Evolutionary conservation across 2,888 invertebrate genomes (phyloP), one percentile per base, ranked within the genome.

Genomic region (Barypeithes pellucidus): DNA sequence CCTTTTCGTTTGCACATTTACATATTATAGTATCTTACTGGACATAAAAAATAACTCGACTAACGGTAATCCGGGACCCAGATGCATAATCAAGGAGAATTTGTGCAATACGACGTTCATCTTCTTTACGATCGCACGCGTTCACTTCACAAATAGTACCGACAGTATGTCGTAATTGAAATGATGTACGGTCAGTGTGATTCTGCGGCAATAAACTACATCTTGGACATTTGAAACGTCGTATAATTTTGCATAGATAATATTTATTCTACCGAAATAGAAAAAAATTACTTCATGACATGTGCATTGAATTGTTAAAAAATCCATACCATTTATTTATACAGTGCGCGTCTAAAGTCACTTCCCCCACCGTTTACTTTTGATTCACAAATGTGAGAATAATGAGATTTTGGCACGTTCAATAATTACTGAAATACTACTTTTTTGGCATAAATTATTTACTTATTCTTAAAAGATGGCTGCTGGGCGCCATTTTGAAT

Each of bases 1-100:
- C 60, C 60, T 60, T 43, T 60, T 41, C 9, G 22, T 22, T 12
- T 47, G 2, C 7, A 16, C 24, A 68, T 68, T 67, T 67, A 60
- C 67, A 67, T 67, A 67, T 60, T 36, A 43, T 67, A 60, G 57
- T 67, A 67, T 60, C 47, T 67, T 67, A 67, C 47, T 36, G 24
- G 24, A 20, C 59, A 67, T 52, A 65, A 65, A 65, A 65, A 63
- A 52, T 29, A 65, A 54, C 67, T 20, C 47, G 60, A 47, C 18
- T 67, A 67, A 67, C 67, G 45, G 67, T 67, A 67, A 67, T 67
- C 29, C 43, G 60, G 67, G 68, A 50, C 68, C 68, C 68, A 68
- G 50, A 68, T 68, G 68, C 68, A 68, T 68, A 68, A 68, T 29
- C 60, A 41, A 61, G 61, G 41, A 45, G 24, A 33, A 41, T 68